phyloP scores from a whole-genome alignment of 1,140 invertebrate genomes.

The Harlomillsia oculata region DNA sequence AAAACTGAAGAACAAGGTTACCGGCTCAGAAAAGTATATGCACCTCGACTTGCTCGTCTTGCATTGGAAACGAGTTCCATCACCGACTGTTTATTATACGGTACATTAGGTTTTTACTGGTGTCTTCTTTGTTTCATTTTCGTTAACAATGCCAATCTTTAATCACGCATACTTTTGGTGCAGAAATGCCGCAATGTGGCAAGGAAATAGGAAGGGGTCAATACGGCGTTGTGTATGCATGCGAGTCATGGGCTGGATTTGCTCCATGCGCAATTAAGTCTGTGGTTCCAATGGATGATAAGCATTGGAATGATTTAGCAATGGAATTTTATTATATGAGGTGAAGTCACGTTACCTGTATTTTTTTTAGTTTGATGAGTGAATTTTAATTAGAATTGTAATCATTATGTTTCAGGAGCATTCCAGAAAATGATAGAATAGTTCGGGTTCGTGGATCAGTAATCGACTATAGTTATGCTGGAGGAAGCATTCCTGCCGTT shows the following conservation, averaged over 20 bases:
- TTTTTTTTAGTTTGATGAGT: background rate
- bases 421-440: constrained; percentile 72
- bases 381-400: constrained; percentile 2
- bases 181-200: constrained; percentile 65
- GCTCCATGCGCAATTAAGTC: constrained; percentile 78
- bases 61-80: constrained; percentile 76
- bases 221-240: constrained; percentile 84
- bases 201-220: constrained; percentile 79
- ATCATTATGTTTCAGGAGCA: constrained; percentile 50
- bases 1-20: constrained; percentile 71
- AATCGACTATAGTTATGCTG: constrained; percentile 66
- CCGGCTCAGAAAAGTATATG: constrained; percentile 64
- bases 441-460: constrained; percentile 71
- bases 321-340: constrained; percentile 84
- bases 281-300: constrained; percentile 78
- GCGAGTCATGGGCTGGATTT: constrained; percentile 60
- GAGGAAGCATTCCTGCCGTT: constrained; percentile 59
- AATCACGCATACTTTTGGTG: constrained; percentile 1
- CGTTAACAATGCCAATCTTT: too few species aligned
- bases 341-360: constrained; percentile 38
- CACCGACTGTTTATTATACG: constrained; percentile 62
- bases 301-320: constrained; percentile 83
- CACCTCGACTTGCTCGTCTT: constrained; percentile 69
- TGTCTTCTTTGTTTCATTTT: too few species aligned
- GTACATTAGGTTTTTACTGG: constrained; percentile 37